A percentile compares a stretch with the other conserved stretches of the same genome.
These are phyloP conservation scores for Psittacula cyanocephala DNA, from an alignment of 2,113 vertebrate genomes.

Conservation along the genomic window DNA sequence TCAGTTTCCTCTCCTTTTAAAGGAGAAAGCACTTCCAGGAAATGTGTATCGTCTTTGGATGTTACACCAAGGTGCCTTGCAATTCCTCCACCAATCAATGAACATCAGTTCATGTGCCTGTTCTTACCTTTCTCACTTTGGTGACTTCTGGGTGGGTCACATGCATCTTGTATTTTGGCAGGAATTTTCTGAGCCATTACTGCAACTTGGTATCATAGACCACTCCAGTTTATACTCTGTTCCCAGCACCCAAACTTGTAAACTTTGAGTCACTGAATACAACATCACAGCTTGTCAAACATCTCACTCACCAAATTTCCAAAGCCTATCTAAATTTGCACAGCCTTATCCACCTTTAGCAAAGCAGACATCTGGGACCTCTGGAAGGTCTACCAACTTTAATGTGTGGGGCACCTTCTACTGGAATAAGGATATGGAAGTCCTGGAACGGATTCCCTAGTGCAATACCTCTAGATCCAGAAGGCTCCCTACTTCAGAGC, in stretches of 20 bases:
- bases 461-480: neutral
- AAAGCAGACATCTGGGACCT: neutral
- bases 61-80: neutral
- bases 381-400: neutral
- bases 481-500: neutral
- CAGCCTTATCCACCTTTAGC: neutral
- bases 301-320: neutral
- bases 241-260: neutral
- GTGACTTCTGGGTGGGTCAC: neutral
- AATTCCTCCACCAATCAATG: neutral
- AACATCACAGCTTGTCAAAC: neutral
- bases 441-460: neutral
- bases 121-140: neutral
- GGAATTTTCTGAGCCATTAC: neutral
- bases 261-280: neutral
- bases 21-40: neutral
- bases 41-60: no score
- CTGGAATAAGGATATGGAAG: neutral
- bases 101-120: neutral
- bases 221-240: neutral
- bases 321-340: neutral
- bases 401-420: neutral
- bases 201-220: neutral
- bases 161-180: neutral
- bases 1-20: neutral